These are phyloP conservation scores for Pseudorhiza aurosa DNA, from an alignment of 30 jellyfish, hydroid and myxozoan genomes.

Conservation along the genomic window DNA sequence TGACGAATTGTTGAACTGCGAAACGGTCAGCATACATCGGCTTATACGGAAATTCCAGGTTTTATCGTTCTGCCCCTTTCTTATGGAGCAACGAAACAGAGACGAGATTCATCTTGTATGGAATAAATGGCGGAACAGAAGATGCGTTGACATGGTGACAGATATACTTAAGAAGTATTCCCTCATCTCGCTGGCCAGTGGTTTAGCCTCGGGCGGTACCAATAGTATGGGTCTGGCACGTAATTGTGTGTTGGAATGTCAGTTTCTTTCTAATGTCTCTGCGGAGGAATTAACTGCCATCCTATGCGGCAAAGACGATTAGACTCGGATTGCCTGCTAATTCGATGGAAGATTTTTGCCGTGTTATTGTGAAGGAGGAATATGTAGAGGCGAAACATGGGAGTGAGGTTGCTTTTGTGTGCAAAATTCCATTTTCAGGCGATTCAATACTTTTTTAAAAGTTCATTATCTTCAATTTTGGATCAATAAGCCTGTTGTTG, in stretches of 20 bases:
- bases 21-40: slow-evolving; percentile 22
- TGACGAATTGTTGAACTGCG: slow-evolving; percentile 30
- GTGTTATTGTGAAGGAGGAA: background rate
- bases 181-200: slow-evolving; percentile 59
- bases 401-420: too few species aligned
- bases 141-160: slow-evolving; percentile 95
- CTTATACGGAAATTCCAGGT: slow-evolving; percentile 67
- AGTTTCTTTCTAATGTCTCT: slow-evolving; percentile 59
- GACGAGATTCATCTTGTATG: slow-evolving; percentile 44
- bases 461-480: too few species aligned
- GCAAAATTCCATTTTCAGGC: too few species aligned
- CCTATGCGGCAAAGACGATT: background rate
- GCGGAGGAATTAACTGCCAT: slow-evolving; percentile 62
- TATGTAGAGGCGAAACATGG: background rate
- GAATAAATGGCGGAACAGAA: slow-evolving; percentile 88
- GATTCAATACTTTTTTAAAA: too few species aligned
- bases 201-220: slow-evolving; percentile 52
- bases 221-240: slow-evolving; percentile 72
- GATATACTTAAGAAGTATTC: slow-evolving; percentile 81
- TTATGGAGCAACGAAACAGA: slow-evolving; percentile 33
- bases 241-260: slow-evolving; percentile 81
- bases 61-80: slow-evolving; percentile 84
- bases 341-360: too few species aligned
- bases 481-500: too few species aligned
- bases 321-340: too few species aligned